These are phyloP conservation scores for Carettochelys insculpta DNA, from an alignment of 2,113 vertebrate genomes.

Conservation along the genomic window DNA sequence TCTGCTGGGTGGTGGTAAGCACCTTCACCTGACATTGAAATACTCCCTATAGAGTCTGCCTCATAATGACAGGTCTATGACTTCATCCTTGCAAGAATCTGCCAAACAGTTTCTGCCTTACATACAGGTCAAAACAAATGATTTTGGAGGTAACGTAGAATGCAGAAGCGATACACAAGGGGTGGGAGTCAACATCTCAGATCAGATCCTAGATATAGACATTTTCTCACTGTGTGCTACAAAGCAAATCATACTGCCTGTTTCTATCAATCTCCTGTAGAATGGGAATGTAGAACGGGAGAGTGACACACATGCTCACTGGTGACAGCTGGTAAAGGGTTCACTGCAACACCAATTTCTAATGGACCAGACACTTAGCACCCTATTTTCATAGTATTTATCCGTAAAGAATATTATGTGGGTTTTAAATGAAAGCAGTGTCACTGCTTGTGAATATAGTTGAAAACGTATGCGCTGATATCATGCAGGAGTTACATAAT, in stretches of 20 bases:
- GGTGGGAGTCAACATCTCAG: background rate
- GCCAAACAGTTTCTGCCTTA: background rate
- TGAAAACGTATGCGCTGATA: background rate
- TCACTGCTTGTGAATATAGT: background rate
- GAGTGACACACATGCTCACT: rapidly evolving
- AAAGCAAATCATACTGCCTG: background rate
- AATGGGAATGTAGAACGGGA: no score
- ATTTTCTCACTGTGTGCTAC: rapidly evolving
- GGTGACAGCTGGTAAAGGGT: background rate
- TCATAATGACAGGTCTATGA: background rate
- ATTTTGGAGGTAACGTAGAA: background rate
- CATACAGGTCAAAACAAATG: background rate
- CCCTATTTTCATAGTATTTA: background rate
- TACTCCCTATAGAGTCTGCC: background rate
- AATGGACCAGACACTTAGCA: background rate
- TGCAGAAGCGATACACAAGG: background rate
- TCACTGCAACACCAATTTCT: background rate
- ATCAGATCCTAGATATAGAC: background rate
- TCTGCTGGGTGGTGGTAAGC: background rate
- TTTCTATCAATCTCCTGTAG: background rate
- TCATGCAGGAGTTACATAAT: background rate
- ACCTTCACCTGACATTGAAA: background rate
- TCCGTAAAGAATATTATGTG: background rate
- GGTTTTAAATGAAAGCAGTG: background rate
- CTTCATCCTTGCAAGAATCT: background rate